Evolutionary conservation across 1,140 invertebrate genomes (phyloP), one percentile per base, ranked within the genome.

Genomic region (Pseudomyrmex cubaensis): DNA sequence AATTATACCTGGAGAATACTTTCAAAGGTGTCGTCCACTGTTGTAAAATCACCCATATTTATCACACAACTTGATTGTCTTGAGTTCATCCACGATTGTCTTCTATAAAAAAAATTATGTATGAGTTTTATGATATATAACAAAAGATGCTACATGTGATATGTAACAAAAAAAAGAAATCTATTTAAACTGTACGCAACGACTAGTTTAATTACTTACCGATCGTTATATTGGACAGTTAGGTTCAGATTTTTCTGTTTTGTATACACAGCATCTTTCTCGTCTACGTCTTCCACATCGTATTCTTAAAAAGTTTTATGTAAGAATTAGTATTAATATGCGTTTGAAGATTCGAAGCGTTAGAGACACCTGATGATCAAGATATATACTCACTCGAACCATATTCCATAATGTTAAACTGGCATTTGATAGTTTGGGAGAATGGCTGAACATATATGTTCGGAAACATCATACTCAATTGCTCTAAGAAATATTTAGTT

Each of bases 1-100:
- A 35, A 35, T 35, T 35, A 35, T 62, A 95, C 94, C 89, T 97
- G 96, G 20, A 99, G 94, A 87, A 98, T 97, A 93, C 98, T 97
- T 83, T 98, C 97, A 92, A 98, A 98, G 2, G 97, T 97, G 90
- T 98, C 97, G 69, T 97, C 95, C 66, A 96, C 95, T 10, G 92
- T 85, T 56, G 90, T 52, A 52, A 94, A 88, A 22, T 95, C 93
- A 5, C 92, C 90, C 89, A 94, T 93, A 74, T 95, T 93, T 83
- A 95, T 94, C 69, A 95, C 91, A 84, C 95, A 94, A 89, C 93
- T 95, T 12, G 94, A 89, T 80, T 63, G 85, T n/a, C 89, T 91
- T 76, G 92, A 89, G 22, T 93, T 87, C 0, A 91, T 84, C 87
- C 93, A 94, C 59, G 94, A 82, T 90, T 95, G 92, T 64, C 93